phyloP scores from a whole-genome alignment of 2,113 vertebrate species.

The Hoplias malabaricus region DNA sequence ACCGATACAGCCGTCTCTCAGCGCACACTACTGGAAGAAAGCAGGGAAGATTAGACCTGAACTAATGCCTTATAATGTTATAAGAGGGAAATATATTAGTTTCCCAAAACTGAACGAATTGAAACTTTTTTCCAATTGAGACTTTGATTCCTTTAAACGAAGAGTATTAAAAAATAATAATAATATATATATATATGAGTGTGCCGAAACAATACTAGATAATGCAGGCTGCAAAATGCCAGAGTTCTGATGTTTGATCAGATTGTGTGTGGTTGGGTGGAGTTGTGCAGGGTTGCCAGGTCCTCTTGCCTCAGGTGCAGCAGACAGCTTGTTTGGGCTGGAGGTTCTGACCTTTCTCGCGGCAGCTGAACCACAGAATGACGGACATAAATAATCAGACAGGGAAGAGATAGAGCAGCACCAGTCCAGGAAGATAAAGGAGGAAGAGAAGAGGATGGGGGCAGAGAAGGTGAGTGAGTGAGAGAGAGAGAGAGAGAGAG shows the following conservation, averaged over 20 bases:
- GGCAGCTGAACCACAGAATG: slow-evolving; percentile 1
- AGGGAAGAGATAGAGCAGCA: not conserved
- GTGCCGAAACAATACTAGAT: no score
- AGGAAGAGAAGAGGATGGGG: not conserved
- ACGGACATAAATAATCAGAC: slow-evolving; percentile 43
- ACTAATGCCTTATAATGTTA: no score
- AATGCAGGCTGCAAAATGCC: not conserved
- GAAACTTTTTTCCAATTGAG: no score
- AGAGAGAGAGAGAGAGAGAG: not conserved
- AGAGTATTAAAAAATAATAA: no score
- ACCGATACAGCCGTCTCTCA: no score
- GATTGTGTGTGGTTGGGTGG: not conserved
- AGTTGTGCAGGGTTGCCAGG: not conserved
- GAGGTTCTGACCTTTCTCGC: slow-evolving; percentile 18
- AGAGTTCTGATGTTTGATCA: not conserved
- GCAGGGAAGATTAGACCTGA: no score
- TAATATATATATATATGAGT: no score
- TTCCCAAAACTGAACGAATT: no score
- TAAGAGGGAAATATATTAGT: no score
- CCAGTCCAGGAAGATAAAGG: not conserved
- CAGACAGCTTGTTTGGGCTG: not conserved
- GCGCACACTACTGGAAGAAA: no score
- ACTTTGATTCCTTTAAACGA: no score
- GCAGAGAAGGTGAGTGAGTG: not conserved
- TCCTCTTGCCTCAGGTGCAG: not conserved